Conservation (phyloP, 2,113 vertebrate genomes). For the Odobenus rosmarus region DNA sequence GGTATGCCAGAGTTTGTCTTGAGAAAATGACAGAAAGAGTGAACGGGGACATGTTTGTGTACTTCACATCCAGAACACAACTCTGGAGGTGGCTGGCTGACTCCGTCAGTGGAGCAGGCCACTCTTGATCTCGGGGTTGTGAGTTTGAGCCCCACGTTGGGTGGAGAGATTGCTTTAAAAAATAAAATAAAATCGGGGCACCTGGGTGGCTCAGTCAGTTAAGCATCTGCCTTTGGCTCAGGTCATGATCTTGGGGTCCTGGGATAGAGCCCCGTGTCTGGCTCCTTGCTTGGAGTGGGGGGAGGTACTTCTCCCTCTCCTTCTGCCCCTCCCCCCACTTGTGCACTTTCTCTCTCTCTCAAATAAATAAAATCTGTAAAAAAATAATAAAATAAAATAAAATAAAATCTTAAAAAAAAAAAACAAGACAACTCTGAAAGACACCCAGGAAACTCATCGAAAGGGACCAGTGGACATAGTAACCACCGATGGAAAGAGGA, state of each 20-base stretch:
- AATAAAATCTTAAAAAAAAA: background rate
- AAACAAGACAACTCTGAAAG: background rate
- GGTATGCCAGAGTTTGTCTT: background rate
- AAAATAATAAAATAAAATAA: background rate
- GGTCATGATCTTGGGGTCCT: background rate
- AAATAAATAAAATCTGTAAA: background rate
- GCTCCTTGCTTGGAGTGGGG: background rate
- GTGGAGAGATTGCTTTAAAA: background rate
- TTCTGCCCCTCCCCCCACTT: background rate
- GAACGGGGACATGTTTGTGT: background rate
- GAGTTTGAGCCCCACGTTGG: background rate
- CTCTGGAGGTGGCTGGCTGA: background rate
- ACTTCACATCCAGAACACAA: rapidly evolving
- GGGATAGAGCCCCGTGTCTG: rapidly evolving
- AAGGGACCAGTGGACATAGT: background rate
- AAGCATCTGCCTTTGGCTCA: background rate
- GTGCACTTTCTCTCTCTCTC: background rate
- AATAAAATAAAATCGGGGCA: background rate
- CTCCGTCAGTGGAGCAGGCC: rapidly evolving
- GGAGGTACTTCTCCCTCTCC: background rate
- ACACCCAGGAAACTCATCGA: background rate
- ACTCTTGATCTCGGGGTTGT: background rate
- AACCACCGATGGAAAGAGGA: background rate
- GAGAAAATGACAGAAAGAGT: background rate
- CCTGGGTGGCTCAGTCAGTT: background rate